Evolutionary conservation across 2,888 invertebrate genomes (phyloP).

Genomic region (Tipula helvola): DNA sequence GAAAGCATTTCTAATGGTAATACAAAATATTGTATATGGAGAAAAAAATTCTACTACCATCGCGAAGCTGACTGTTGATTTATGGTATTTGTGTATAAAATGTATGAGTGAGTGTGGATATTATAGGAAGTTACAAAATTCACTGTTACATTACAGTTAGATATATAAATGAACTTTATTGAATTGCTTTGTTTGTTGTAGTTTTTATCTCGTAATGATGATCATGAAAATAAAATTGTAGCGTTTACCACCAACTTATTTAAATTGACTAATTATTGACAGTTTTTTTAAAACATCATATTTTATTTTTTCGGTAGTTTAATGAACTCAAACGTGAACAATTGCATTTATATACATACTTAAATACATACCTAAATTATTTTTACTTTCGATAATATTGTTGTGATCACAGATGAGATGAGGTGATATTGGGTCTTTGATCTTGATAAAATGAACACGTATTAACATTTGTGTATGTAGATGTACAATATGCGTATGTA

Average conservation of each 20-base stretch:
- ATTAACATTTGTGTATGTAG: not conserved
- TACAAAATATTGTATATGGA: not conserved
- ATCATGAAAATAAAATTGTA: not conserved
- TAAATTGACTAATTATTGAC: not conserved
- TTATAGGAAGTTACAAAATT: constrained; percentile 8
- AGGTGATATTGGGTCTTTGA: not conserved
- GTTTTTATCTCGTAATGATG: not conserved
- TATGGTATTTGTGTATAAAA: not conserved
- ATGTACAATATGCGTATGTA: not conserved
- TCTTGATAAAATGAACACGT: not conserved
- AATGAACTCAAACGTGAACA: not conserved
- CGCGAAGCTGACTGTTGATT: not conserved
- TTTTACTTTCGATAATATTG: not conserved
- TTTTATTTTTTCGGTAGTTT: not conserved
- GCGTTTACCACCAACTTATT: not conserved
- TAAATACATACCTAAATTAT: too few species aligned
- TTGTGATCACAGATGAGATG: not conserved
- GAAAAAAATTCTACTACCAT: not conserved
- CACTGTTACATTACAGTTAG: constrained; percentile 10
- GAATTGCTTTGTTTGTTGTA: not conserved
- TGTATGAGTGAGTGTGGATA: not conserved
- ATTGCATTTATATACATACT: not conserved
- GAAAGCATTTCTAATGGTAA: constrained; percentile 10
- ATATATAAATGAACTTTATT: not conserved
- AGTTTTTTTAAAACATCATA: not conserved